Conservation (phyloP, 2,888 invertebrate species). For the Stenolophus ochropezus region DNA sequence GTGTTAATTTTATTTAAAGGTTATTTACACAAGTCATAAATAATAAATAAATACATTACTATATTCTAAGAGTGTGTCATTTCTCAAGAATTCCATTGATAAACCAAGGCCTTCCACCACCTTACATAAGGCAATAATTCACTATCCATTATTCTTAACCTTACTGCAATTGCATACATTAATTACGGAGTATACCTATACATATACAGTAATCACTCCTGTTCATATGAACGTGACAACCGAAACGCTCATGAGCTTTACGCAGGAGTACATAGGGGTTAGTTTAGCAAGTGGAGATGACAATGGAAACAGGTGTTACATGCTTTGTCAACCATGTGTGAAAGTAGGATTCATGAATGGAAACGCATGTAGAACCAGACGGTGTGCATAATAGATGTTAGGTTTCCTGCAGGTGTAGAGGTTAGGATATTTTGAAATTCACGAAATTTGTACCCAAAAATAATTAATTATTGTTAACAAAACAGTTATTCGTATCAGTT, state of each 20-base stretch:
- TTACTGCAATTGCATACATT: conserved; percentile 51
- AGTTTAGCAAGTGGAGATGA: not conserved
- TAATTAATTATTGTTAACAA: too few relatives aligned
- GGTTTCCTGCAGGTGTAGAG: conserved; percentile 6
- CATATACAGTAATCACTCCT: conserved; percentile 29
- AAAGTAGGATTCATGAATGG: conserved; percentile 56
- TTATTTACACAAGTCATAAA: too few relatives aligned
- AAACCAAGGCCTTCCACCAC: not conserved
- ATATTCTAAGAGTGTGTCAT: not conserved
- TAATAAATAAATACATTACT: not conserved
- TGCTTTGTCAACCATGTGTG: conserved; percentile 55
- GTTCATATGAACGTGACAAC: conserved; percentile 5
- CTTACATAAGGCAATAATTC: conserved; percentile 15
- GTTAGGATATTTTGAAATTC: not conserved
- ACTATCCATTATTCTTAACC: conserved; percentile 51
- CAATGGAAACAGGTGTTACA: conserved; percentile 54
- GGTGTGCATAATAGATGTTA: conserved; percentile 30
- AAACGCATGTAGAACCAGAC: conserved; percentile 49
- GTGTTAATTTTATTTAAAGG: too few relatives aligned
- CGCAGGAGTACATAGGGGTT: not conserved
- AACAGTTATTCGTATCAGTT: too few relatives aligned
- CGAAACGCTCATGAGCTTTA: not conserved
- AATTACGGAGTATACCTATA: conserved; percentile 38
- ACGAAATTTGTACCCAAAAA: not conserved
- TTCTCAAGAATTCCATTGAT: not conserved